phyloP scores from a whole-genome alignment of 2,113 vertebrate genomes.

The Porphyrio hochstetteri region DNA sequence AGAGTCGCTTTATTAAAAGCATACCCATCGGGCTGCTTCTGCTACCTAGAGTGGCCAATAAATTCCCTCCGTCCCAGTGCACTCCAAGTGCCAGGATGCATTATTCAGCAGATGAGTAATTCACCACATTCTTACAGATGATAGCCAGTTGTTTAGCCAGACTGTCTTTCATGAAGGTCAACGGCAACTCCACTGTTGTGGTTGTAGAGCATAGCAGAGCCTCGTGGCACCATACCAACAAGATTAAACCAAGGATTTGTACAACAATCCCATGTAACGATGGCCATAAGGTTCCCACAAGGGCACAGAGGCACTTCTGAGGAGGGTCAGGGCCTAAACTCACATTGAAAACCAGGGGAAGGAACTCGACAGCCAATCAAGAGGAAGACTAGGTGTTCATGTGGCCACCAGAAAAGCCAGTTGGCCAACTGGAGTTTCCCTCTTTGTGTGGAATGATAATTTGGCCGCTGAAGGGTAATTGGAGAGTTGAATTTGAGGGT shows the following conservation, averaged over 20 bases:
- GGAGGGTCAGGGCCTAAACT: not conserved
- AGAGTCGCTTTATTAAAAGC: not conserved
- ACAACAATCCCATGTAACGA: not conserved
- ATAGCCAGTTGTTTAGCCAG: not conserved
- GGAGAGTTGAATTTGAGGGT: not conserved
- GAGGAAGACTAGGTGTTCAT: not conserved
- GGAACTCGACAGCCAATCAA: not conserved
- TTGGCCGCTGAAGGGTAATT: not conserved
- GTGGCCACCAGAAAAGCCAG: constrained; percentile 26
- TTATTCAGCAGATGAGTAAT: constrained; percentile 45
- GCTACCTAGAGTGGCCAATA: not conserved
- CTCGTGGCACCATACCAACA: accelerated
- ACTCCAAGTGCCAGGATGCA: not conserved
- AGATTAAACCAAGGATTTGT: not conserved
- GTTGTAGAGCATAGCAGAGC: not conserved
- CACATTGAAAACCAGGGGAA: not conserved
- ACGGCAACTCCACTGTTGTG: not conserved
- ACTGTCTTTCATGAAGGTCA: constrained; percentile 8
- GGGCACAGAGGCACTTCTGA: not conserved
- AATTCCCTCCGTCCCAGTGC: not conserved
- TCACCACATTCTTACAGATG: constrained; percentile 3
- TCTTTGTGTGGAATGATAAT: not conserved
- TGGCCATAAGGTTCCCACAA: not conserved
- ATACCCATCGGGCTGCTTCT: constrained; percentile 1
- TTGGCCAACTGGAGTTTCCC: not conserved